Evolutionary conservation across 2,888 invertebrate genomes (phyloP), one percentile per base, ranked within the genome.

Genomic region (Drosophila merina): DNA sequence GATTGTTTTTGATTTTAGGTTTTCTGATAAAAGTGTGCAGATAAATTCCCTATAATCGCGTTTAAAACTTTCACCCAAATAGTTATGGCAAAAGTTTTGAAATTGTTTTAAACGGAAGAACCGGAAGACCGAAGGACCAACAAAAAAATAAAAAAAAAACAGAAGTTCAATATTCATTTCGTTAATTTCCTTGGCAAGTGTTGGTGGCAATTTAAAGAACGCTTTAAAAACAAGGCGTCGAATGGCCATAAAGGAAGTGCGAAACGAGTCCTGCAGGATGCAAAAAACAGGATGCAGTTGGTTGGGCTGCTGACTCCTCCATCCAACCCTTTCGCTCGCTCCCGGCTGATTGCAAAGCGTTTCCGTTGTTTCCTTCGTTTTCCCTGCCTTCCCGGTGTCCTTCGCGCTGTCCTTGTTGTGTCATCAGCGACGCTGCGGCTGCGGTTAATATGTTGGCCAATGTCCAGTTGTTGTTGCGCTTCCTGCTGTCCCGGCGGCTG

Each of bases 401-500:
- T 40, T 42, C 30, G 26, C 47, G 44, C 45, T 47, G 44, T 51
- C 67, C 66, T 57, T 68, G 76, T 79, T 67, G 77, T 86, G 79
- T 82, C 66, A 74, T 82, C 66, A 72, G 62, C 70, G 75, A 64
- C 69, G 55, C 70, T 83, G 75, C 62, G 73, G 78, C 76, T 83
- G 87, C 62, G 87, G 82, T 79, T 82, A 82, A 87, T 86, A 82
- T 79, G 76, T 72, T 72, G 68, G 64, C 69, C 72, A 57, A 79
- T 76, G 79, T 76, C 60, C 74, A 62, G 42, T 67, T 76, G 59
- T 62, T 48, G 42, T 20, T 60, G 66, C 42, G 48, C 51, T 20
- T 57, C 40, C 49, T 64, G 28, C 14, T 51, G n/a, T 33, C 36
- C 33, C 4, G 38, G 42, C 48, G 54, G 31, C 33, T 50, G 38